Conservation (phyloP, 53 echinoderm and acorn worm species). For the Astropecten irregularis region DNA sequence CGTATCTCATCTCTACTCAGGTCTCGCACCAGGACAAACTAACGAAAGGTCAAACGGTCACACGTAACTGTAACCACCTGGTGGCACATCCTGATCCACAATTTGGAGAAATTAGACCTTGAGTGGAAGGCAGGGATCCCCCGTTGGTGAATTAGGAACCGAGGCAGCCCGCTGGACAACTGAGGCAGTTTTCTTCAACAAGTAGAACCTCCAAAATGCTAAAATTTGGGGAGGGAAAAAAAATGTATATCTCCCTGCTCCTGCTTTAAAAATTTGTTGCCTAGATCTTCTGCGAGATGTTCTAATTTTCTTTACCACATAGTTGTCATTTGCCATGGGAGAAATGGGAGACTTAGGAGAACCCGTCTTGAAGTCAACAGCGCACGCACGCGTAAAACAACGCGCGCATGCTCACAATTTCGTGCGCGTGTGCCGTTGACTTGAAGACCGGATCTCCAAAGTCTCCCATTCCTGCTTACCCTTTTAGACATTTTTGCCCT, state of each 20-base stretch:
- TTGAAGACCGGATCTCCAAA: too few species aligned
- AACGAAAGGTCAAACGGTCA: not conserved
- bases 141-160: not conserved
- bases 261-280: not conserved
- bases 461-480: not conserved
- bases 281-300: not conserved
- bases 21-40: not conserved
- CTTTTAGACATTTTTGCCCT: not conserved
- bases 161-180: not conserved
- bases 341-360: not conserved
- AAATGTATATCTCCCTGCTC: too few species aligned
- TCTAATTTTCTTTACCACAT: not conserved
- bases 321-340: not conserved
- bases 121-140: not conserved
- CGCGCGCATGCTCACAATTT: too few species aligned
- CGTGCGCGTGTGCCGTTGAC: too few species aligned
- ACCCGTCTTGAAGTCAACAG: too few species aligned
- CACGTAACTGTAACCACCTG: constrained; percentile 3
- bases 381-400: too few species aligned
- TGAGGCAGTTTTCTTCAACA: not conserved
- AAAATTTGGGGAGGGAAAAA: too few species aligned
- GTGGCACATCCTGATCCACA: not conserved
- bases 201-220: too few species aligned
- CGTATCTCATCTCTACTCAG: not conserved
- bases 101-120: not conserved